phyloP scores from a whole-genome alignment of 2,888 invertebrate species.

The Dysmachus trigonus region DNA sequence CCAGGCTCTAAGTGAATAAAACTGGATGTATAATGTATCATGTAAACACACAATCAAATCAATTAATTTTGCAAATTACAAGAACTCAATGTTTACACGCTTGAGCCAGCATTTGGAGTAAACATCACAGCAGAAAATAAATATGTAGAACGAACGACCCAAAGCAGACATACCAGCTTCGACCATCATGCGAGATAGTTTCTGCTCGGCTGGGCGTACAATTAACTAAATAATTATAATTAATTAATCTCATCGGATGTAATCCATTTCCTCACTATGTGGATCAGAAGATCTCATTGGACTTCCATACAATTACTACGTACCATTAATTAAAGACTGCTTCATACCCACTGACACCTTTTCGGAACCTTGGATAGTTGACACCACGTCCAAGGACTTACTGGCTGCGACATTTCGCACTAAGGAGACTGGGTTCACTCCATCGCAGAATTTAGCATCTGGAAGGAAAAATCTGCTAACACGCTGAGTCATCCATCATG shows the following conservation, averaged over 20 bases:
- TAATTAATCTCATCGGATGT: constrained; percentile 39
- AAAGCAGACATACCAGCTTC: not conserved
- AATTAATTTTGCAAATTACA: not conserved
- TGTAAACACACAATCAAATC: not conserved
- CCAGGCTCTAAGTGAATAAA: not conserved
- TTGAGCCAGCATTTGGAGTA: not conserved
- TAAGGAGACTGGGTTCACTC: not conserved
- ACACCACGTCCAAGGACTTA: constrained; percentile 12
- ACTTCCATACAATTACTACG: not conserved
- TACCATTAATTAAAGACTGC: constrained; percentile 38
- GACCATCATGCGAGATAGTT: constrained; percentile 1
- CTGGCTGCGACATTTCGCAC: not conserved
- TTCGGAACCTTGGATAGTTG: not conserved
- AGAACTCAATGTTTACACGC: not conserved
- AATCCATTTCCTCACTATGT: constrained; percentile 19
- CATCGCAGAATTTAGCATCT: constrained; percentile 18
- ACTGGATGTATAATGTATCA: not conserved
- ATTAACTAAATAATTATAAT: constrained; percentile 30
- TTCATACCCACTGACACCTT: constrained; percentile 7
- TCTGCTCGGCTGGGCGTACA: constrained; percentile 4
- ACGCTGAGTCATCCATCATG: not conserved
- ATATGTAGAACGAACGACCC: constrained; percentile 2
- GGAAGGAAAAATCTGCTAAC: not conserved
- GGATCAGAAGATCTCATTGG: not conserved
- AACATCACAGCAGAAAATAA: constrained; percentile 4